Conservation (phyloP, 2,113 vertebrate species). For the Cairina moschata region DNA sequence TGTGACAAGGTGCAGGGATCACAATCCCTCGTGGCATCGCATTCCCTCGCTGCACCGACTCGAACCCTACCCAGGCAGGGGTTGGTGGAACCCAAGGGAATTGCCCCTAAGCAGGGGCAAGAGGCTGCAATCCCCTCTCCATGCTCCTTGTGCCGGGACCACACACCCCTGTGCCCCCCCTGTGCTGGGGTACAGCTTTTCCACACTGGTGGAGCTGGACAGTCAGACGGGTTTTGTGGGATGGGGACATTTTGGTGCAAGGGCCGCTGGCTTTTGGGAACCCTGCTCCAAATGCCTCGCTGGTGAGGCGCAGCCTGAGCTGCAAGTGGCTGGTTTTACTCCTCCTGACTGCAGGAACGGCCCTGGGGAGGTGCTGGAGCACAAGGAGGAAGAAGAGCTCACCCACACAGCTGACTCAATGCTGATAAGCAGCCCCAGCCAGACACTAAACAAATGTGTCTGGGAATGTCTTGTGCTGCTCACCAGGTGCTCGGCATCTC, state of each 20-base stretch:
- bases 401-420: not conserved
- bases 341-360: not conserved
- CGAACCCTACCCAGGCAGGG: rapidly evolving
- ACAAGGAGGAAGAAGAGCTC: not conserved
- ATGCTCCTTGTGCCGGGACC: not conserved
- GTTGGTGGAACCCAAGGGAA: not conserved
- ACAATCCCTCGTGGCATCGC: rapidly evolving
- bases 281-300: not conserved
- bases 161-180: no score
- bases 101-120: not conserved
- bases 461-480: not conserved
- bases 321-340: not conserved
- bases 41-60: not conserved
- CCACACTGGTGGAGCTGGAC: not conserved
- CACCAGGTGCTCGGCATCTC: not conserved
- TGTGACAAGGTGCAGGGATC: no score
- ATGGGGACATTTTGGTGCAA: not conserved
- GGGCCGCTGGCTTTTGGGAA: not conserved
- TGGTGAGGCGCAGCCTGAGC: not conserved
- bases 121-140: not conserved
- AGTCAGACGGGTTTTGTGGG: not conserved
- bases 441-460: not conserved
- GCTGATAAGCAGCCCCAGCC: not conserved
- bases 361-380: not conserved
- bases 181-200: not conserved